A percentile compares a stretch with the other conserved stretches of the same genome.
Evolutionary conservation across 2,797 vertebrate species (phyloP).

Genomic region (Catamblyrhynchus diadema): DNA sequence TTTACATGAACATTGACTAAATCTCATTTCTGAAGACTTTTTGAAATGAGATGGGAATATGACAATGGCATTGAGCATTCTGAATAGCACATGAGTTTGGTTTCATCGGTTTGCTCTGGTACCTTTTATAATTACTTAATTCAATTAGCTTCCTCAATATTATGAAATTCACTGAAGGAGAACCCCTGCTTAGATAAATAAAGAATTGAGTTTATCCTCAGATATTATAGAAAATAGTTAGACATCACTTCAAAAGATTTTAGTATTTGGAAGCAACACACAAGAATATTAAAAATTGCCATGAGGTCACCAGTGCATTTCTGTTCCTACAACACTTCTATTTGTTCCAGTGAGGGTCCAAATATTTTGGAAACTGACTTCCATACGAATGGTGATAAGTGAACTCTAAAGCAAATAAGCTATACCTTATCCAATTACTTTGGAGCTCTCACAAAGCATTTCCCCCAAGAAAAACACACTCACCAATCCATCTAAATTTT

Average conservation of each 20-base stretch:
- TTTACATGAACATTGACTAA: background rate
- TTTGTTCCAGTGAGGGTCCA: conserved; percentile 8
- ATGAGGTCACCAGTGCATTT: background rate
- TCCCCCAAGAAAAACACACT: background rate
- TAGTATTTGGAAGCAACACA: background rate
- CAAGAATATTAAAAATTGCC: background rate
- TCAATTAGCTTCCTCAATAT: conserved; percentile 4
- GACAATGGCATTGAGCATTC: background rate
- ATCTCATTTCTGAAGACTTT: background rate
- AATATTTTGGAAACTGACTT: conserved; percentile 32
- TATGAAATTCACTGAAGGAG: background rate
- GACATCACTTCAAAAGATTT: background rate
- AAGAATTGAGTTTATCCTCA: background rate
- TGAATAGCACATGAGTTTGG: background rate
- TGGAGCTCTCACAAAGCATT: background rate
- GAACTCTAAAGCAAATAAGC: conserved; percentile 37
- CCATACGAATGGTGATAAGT: background rate
- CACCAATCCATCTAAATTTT: background rate
- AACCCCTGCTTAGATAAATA: background rate
- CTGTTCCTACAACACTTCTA: background rate
- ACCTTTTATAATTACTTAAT: conserved; percentile 30
- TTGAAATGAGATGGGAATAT: background rate
- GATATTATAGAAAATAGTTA: background rate
- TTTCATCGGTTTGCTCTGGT: background rate
- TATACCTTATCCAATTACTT: conserved; percentile 12